Evolutionary conservation across 2,888 invertebrate species (phyloP), one percentile per base, ranked within the genome.

Genomic region (Patella pellucida): DNA sequence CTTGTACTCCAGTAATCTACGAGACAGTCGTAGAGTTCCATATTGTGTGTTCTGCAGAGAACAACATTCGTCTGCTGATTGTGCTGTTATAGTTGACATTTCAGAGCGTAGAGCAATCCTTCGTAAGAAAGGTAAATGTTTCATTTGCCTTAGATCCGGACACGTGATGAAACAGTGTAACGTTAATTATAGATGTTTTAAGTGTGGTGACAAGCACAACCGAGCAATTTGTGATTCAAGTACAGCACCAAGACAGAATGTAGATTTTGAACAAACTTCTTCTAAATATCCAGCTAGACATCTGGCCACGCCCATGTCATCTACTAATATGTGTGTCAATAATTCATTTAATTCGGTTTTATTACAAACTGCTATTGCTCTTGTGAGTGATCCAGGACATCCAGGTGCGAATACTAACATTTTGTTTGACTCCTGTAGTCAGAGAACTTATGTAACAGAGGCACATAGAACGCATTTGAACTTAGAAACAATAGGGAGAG

Each of bases 71-170:
- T 56, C 56, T 7, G 56, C 56, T 12, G 56, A 56, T 31, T 31
- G 31, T 31, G 16, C 56, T n/a, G 56, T 56, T 56, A 16, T 56
- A 19, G 19, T 19, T n/a, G n/a, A n/a, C n/a, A n/a, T n/a, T n/a
- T n/a, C n/a, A 56, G 14, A 56, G 0, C 16, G 56, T n/a, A 56
- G 19, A 15, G 56, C n/a, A 56, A 56, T 56, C 19, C 56, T 56
- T 56, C 56, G 56, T 56, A 16, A 56, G 19, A 56, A 56, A 19
- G 56, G n/a, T 56, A 56, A 56, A 56, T 56, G 56, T 56, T 56
- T 56, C 19, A 12, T 56, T 14, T 56, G 56, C 56, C 56, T 56
- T 56, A 56, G 56, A 56, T 56, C 56, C 56, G 56, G 56, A n/a
- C 56, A 56, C 15, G 56, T 56, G 7, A 56, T 56, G 56, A 56